Evolutionary conservation across 2,797 vertebrate genomes (phyloP).

Genomic region (Coendou prehensilis): DNA sequence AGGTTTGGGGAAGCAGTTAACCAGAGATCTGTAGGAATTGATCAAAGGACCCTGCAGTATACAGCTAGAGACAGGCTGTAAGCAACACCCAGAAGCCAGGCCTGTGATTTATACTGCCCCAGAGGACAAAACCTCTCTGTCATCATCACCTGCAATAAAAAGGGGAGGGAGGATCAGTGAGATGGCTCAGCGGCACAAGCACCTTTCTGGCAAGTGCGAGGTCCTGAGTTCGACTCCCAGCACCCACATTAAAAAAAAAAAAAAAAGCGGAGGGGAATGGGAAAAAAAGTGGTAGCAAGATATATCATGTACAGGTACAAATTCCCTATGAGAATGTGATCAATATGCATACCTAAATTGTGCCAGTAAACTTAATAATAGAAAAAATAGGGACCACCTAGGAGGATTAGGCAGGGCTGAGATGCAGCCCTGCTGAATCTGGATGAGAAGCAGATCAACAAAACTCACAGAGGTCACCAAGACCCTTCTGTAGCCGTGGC

Average conservation of each 20-base stretch:
- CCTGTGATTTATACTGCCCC: neutral
- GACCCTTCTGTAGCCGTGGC: neutral
- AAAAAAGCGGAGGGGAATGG: no score
- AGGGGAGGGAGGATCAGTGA: no score
- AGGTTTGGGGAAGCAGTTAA: neutral
- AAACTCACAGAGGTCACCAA: neutral
- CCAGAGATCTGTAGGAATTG: constrained; percentile 11
- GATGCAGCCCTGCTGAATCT: neutral
- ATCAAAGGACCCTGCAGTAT: neutral
- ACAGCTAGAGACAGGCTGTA: neutral
- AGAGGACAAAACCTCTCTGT: neutral
- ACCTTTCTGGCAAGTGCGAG: no score
- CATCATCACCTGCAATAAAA: neutral
- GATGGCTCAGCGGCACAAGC: no score
- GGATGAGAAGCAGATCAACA: neutral
- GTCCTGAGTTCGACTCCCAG: no score
- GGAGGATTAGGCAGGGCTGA: neutral
- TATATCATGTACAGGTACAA: neutral
- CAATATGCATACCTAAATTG: neutral
- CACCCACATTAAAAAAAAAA: no score
- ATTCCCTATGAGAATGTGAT: neutral
- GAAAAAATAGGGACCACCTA: neutral
- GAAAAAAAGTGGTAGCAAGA: neutral
- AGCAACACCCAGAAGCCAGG: neutral
- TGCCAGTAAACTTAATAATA: neutral